Evolutionary conservation across 2,113 vertebrate genomes (phyloP).

Genomic region (Apistogramma diplotaenia): DNA sequence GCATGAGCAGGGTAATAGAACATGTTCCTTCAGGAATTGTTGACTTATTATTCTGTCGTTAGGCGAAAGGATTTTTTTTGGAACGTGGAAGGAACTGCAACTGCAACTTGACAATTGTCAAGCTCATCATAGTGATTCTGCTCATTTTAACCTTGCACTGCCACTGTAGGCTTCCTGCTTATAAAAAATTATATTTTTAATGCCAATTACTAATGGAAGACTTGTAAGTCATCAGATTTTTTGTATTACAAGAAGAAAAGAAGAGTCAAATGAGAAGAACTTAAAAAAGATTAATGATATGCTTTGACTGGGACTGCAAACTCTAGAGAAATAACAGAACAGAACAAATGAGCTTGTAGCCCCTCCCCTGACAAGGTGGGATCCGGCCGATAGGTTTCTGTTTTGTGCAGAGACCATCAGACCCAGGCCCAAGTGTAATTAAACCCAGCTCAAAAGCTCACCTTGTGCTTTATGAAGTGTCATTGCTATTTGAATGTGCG

Average conservation of each 20-base stretch:
- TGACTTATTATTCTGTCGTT: no score
- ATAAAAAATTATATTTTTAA: no score
- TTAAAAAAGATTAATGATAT: slow-evolving; percentile 5
- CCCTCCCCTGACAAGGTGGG: background rate
- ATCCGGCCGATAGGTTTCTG: background rate
- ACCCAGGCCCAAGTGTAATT: background rate
- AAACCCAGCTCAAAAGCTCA: slow-evolving; percentile 22
- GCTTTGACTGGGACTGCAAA: slow-evolving; percentile 3
- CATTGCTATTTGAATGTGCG: background rate
- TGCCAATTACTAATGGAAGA: no score
- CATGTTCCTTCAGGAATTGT: no score
- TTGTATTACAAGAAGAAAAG: no score
- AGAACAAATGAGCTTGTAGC: background rate
- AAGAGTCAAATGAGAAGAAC: no score
- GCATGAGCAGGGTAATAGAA: no score
- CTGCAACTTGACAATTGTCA: background rate
- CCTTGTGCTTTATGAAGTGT: slow-evolving; percentile 4
- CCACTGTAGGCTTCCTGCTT: no score
- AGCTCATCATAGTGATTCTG: background rate
- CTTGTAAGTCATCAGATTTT: no score
- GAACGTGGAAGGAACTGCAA: no score
- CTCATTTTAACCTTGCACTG: background rate
- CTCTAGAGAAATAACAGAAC: slow-evolving; percentile 13
- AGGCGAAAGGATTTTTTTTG: no score
- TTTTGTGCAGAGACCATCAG: background rate